A percentile compares a stretch with the other conserved stretches of the same genome.
These are phyloP conservation scores for Megathymus violae DNA, from an alignment of 1,140 invertebrate species.

Conservation along the genomic window DNA sequence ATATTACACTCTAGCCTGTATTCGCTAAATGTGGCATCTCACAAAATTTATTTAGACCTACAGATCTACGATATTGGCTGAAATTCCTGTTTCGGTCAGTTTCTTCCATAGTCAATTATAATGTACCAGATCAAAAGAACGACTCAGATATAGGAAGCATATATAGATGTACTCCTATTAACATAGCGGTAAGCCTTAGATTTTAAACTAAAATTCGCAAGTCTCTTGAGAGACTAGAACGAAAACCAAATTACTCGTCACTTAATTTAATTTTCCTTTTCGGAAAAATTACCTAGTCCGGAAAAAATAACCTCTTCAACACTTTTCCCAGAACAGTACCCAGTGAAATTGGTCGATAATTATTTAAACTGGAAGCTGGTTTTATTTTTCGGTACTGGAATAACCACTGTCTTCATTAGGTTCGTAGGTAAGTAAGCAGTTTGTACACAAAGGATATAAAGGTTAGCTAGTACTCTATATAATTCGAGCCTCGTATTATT, in stretches of 20 bases:
- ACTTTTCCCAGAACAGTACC: not conserved
- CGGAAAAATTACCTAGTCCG: too few species aligned
- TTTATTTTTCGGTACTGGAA: constrained; percentile 20
- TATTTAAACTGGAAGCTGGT: not conserved
- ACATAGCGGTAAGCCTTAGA: constrained; percentile 13
- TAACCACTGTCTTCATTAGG: constrained; percentile 10
- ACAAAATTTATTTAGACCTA: constrained; percentile 7
- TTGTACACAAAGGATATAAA: constrained; percentile 18
- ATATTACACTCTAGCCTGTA: too few species aligned
- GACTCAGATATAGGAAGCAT: constrained; percentile 28
- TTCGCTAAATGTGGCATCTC: not conserved
- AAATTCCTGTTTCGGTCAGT: not conserved
- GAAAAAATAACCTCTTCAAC: not conserved
- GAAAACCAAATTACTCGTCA: constrained; percentile 33
- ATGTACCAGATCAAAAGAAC: too few species aligned
- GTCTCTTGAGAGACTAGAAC: constrained; percentile 19
- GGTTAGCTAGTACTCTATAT: constrained; percentile 5
- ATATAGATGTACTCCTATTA: constrained; percentile 7
- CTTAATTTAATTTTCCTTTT: constrained; percentile 2
- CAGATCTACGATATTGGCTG: too few species aligned
- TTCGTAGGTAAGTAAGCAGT: constrained; percentile 13
- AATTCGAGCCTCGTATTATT: constrained; percentile 16
- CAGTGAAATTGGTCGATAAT: constrained; percentile 28
- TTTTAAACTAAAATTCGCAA: constrained; percentile 18
- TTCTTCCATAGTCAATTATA: constrained; percentile 21